Percentiles rank a stretch among this genome's conserved stretches.
Evolutionary conservation across 2,113 vertebrate genomes (phyloP).

Genomic region (Vulpes ferrilata): DNA sequence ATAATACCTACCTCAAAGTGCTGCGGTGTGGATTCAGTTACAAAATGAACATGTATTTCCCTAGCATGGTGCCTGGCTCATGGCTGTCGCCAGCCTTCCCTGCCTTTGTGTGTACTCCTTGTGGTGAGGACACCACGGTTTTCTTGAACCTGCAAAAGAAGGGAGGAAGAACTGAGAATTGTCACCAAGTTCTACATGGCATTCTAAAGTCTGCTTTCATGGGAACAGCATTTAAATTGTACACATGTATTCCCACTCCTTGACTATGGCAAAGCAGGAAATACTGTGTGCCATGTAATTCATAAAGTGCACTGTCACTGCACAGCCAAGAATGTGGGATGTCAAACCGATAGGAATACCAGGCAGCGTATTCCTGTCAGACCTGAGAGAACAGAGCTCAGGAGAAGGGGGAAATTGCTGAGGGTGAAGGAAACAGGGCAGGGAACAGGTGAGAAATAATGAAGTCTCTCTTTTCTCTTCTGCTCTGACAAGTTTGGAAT

Average conservation of each 20-base stretch:
- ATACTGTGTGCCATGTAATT: not conserved
- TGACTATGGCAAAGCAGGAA: constrained; percentile 35
- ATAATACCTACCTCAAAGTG: not conserved
- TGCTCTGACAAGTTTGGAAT: not conserved
- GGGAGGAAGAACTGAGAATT: not conserved
- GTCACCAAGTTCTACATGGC: not conserved
- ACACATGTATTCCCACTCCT: not conserved
- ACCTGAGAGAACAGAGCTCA: constrained; percentile 52
- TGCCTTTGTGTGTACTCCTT: not conserved
- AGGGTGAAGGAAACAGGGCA: not conserved
- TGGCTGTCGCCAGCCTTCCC: too few species aligned
- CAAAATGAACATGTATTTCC: not conserved
- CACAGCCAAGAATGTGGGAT: constrained; percentile 51
- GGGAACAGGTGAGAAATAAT: not conserved
- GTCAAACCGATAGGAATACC: constrained; percentile 61
- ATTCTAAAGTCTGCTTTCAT: not conserved
- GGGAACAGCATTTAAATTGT: constrained; percentile 42
- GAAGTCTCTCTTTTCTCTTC: not conserved
- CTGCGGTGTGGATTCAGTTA: not conserved
- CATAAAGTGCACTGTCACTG: constrained; percentile 34
- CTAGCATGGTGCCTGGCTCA: accelerated
- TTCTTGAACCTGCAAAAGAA: constrained; percentile 21
- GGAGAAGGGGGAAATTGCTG: constrained; percentile 45
- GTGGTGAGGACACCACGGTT: not conserved
- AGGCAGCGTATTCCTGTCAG: constrained; percentile 55